Base-by-base conservation (phyloP, 2,888 invertebrate genomes). In the Mactromeris polynyma region DNA sequence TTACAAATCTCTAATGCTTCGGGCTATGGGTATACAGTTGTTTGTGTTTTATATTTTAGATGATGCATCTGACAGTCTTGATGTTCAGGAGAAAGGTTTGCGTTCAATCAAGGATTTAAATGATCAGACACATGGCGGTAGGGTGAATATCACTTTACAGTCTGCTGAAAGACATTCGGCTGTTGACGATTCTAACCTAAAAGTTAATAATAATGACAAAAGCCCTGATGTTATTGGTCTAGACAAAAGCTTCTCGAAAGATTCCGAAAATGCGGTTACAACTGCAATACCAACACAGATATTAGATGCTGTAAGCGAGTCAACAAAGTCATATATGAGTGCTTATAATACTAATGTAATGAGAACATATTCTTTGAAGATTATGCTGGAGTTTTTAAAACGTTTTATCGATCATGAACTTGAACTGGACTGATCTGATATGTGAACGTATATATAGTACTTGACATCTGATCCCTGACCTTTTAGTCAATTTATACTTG, bases 71-170 rank as follows among this genome's bases (percentile, higher is more conserved):
- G 92, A 93, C 51, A 83, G 78, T 33, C 17, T 93, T 14, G 81
- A 81, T 2, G 85, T 89, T 2, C 93, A 91, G 36, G 90, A 88
- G 83, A 80, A 36, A 38, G 93, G 93, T 46, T 85, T 93, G 40
- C 26, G 51, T 7, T 83, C 88, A 31, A 83, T 93, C 36, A 85
- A 83, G n/a, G 84, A 90, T 33, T 86, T 87, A 82, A 88, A 93
- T 46, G 89, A 92, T 84, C 93, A 92, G 85, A 83, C 89, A n/a
- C 79, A 87, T 38, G 93, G 93, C 3, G 93, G 93, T 0, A 82
- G 90, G 11, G 91, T 93, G 19, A 92, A 92, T 81, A 91, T 93
- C 17, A 83, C 73, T 17, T 80, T 91, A 79, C 82, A 87, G 19
- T n/a, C 6, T 77, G n/a, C 11, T 14, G 78, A 79, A 26, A 33